Conservation (phyloP, 2,888 invertebrate genomes). For the Apantesis nais region DNA sequence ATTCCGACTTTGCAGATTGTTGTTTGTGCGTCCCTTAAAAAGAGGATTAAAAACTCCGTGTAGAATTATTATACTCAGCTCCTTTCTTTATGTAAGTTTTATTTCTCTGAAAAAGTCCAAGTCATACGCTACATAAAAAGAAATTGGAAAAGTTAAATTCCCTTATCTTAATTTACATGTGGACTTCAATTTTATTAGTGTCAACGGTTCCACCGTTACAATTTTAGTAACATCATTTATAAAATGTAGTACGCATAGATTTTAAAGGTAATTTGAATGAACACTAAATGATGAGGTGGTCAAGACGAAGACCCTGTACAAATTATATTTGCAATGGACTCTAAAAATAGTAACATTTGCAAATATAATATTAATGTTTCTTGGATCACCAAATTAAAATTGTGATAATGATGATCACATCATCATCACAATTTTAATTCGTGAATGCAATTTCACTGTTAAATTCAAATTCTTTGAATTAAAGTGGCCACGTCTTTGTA, state of each 20-base stretch:
- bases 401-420: no score
- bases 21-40: not conserved
- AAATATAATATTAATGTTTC: not conserved
- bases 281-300: no score
- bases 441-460: not conserved
- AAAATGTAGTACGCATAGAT: not conserved
- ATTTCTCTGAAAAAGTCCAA: not conserved
- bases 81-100: not conserved
- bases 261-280: not conserved
- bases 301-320: no score
- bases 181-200: not conserved
- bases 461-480: not conserved
- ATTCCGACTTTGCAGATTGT: not conserved
- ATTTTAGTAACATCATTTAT: not conserved
- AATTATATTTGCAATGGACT: no score
- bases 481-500: no score
- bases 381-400: no score
- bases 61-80: constrained; percentile 1
- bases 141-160: not conserved
- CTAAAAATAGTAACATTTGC: no score
- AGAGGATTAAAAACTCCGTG: not conserved
- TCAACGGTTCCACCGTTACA: not conserved
- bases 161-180: not conserved
- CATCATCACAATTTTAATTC: not conserved
- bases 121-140: not conserved